Percentiles rank a stretch among this genome's conserved stretches.
phyloP scores from a whole-genome alignment of 2,888 invertebrate genomes.

The Charanyca ferruginea region DNA sequence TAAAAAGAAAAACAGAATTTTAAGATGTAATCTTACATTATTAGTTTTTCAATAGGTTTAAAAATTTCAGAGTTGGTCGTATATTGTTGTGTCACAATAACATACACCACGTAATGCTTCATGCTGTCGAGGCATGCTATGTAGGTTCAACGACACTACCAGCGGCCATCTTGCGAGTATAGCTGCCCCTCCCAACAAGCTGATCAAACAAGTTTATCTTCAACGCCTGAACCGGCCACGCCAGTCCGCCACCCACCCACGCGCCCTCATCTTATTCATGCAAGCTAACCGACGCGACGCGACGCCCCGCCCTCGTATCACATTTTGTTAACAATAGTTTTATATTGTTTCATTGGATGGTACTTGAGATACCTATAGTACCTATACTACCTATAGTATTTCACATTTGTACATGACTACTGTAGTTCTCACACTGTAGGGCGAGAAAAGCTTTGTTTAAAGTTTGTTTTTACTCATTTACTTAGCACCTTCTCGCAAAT shows the following conservation, averaged over 20 bases:
- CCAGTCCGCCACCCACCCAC: slow-evolving; percentile 30
- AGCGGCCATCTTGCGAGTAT: slow-evolving; percentile 33
- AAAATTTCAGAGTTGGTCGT: too few species aligned
- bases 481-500: too few species aligned
- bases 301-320: slow-evolving; percentile 35
- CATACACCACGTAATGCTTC: neutral
- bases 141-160: neutral
- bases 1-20: too few species aligned
- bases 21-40: too few species aligned
- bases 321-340: neutral
- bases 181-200: slow-evolving; percentile 23
- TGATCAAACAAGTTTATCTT: slow-evolving; percentile 4
- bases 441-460: neutral
- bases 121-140: neutral
- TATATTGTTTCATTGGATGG: slow-evolving; percentile 28
- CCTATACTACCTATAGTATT: neutral
- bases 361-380: neutral
- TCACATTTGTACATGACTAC: neutral
- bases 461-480: too few species aligned
- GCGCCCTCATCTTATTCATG: slow-evolving; percentile 6
- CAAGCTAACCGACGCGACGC: slow-evolving; percentile 3
- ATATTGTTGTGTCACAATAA: neutral
- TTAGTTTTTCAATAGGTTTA: too few species aligned
- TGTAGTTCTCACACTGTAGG: neutral
- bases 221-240: slow-evolving; percentile 6